Percentiles rank a stretch among this genome's conserved stretches.
These are phyloP conservation scores for Rhingia rostrata DNA, from an alignment of 2,888 invertebrate genomes.

Conservation along the genomic window DNA sequence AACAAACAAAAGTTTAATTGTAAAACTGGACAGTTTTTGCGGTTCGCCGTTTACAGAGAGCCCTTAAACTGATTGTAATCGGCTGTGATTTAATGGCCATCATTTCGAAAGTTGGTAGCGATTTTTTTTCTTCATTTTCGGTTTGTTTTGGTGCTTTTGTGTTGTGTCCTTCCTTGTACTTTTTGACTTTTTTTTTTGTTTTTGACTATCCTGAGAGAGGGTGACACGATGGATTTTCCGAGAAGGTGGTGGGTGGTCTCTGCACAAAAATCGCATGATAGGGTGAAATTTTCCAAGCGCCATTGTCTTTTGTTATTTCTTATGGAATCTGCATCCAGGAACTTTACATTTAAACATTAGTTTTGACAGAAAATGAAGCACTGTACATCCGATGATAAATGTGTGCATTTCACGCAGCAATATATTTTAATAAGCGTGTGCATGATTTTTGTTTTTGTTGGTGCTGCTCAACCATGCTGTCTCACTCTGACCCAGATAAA, in stretches of 20 bases:
- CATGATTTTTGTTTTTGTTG: background rate
- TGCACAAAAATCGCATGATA: slow-evolving; percentile 67
- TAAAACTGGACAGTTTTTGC: slow-evolving; percentile 71
- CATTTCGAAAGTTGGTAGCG: slow-evolving; percentile 67
- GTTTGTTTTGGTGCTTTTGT: slow-evolving; percentile 2
- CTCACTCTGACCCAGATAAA: slow-evolving; percentile 53
- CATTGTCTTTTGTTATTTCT: slow-evolving; percentile 63
- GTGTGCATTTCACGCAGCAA: slow-evolving; percentile 67
- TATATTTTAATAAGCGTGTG: slow-evolving; percentile 47
- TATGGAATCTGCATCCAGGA: slow-evolving; percentile 69
- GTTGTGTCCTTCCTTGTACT: slow-evolving; percentile 20
- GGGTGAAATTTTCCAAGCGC: slow-evolving; percentile 55
- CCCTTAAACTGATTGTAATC: slow-evolving; percentile 74
- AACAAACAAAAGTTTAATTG: slow-evolving; percentile 64
- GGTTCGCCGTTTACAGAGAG: slow-evolving; percentile 66
- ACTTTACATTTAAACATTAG: slow-evolving; percentile 55
- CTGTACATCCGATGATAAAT: slow-evolving; percentile 66
- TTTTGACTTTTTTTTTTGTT: background rate
- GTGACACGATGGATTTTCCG: background rate
- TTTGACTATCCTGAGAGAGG: background rate
- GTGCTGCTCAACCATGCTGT: slow-evolving; percentile 4
- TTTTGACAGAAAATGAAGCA: slow-evolving; percentile 54
- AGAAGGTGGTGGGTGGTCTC: slow-evolving; percentile 5
- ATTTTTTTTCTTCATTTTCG: slow-evolving; percentile 2
- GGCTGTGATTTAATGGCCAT: slow-evolving; percentile 74